Percentiles rank a stretch among this genome's conserved stretches.
These are phyloP conservation scores for Drosophila tropicalis DNA, from an alignment of 1,140 invertebrate species.

Conservation along the genomic window DNA sequence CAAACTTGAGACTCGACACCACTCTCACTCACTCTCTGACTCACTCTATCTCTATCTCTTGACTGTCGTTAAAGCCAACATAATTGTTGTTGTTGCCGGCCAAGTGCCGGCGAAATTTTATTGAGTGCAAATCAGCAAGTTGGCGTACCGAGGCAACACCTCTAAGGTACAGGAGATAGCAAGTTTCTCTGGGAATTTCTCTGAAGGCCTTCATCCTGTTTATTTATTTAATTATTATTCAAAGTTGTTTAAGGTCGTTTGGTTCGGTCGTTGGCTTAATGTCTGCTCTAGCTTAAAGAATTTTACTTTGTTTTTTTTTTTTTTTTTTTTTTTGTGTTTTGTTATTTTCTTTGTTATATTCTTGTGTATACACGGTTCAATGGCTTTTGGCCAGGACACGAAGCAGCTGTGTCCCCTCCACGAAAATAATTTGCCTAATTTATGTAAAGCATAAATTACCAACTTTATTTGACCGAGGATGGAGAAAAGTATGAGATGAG, in stretches of 20 bases:
- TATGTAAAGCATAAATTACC: constrained; percentile 57
- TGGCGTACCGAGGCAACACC: constrained; percentile 10
- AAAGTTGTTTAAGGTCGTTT: constrained; percentile 45
- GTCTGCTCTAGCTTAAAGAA: constrained; percentile 40
- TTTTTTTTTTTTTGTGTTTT: background rate
- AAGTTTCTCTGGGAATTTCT: constrained; percentile 30
- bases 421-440: constrained; percentile 56
- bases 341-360: background rate
- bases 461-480: background rate
- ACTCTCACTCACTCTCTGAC: background rate
- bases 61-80: constrained; percentile 36
- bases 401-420: constrained; percentile 44
- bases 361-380: constrained; percentile 38
- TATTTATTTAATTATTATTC: constrained; percentile 79
- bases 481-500: too few relatives aligned
- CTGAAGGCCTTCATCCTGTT: constrained; percentile 42
- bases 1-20: constrained; percentile 34
- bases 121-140: constrained; percentile 69
- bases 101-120: constrained; percentile 67
- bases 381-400: constrained; percentile 43
- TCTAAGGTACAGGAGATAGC: constrained; percentile 13
- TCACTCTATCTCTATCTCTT: constrained; percentile 8
- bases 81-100: constrained; percentile 41
- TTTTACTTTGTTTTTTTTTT: constrained; percentile 21
- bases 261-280: constrained; percentile 58